Percentiles rank a stretch among this genome's conserved stretches.
phyloP scores from a whole-genome alignment of 2,888 invertebrate genomes.

The Malachius bipustulatus region DNA sequence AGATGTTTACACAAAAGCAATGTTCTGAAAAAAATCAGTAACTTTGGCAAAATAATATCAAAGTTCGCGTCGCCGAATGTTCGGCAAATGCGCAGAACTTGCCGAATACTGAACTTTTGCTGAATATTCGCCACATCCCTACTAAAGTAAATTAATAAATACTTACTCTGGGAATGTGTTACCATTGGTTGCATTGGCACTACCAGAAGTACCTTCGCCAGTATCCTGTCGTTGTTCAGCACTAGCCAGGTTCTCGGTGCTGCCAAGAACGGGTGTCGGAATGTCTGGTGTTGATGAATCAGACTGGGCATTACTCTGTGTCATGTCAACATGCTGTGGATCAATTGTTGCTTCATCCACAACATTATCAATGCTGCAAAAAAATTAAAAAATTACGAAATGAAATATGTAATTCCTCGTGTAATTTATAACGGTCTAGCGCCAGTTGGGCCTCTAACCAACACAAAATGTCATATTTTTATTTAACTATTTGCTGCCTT shows the following conservation, averaged over 20 bases:
- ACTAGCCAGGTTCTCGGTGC: conserved; percentile 25
- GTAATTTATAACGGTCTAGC: no score
- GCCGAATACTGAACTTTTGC: no score
- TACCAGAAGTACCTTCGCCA: conserved; percentile 12
- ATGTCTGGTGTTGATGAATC: conserved; percentile 27
- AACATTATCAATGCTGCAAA: conserved; percentile 7
- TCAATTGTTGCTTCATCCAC: conserved; percentile 10
- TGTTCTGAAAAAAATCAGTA: no score
- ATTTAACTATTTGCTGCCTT: no score
- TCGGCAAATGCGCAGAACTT: not conserved
- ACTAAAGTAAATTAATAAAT: no score
- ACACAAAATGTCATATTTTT: no score
- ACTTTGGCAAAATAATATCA: no score
- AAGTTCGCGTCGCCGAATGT: no score
- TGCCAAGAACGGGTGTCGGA: conserved; percentile 24
- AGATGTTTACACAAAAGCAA: no score
- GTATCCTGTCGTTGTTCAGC: conserved; percentile 20
- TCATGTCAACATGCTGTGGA: conserved; percentile 14
- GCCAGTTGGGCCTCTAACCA: no score
- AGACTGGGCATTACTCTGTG: conserved; percentile 22
- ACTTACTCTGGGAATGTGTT: conserved; percentile 20
- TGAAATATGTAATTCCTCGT: no score
- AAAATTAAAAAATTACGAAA: conserved; percentile 3
- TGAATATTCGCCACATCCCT: no score
- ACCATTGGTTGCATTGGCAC: conserved; percentile 12